Conservation (phyloP, 1,140 invertebrate genomes). For the Drosophila suzukii region DNA sequence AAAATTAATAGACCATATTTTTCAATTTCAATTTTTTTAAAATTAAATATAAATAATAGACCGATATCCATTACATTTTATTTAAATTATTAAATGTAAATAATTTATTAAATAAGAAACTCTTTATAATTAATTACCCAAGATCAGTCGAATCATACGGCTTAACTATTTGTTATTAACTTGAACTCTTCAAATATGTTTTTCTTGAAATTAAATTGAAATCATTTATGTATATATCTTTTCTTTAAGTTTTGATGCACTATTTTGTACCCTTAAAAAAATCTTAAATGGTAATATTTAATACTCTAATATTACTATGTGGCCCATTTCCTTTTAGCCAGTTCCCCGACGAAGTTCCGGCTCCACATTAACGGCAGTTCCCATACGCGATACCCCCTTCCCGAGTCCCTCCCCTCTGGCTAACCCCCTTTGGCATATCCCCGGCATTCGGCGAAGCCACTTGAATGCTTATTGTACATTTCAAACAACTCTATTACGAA, state of each 20-base stretch:
- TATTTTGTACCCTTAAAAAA: neutral
- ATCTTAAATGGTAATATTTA: neutral
- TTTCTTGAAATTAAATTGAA: neutral
- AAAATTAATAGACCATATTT: no score
- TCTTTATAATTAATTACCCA: no score
- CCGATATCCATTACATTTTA: no score
- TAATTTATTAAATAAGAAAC: no score
- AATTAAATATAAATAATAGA: no score
- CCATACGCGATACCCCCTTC: slow-evolving; percentile 9
- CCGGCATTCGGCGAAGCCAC: slow-evolving; percentile 67
- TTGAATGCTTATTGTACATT: slow-evolving; percentile 82
- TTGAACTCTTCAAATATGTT: no score
- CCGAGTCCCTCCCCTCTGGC: neutral
- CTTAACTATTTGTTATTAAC: no score
- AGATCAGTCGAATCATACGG: no score
- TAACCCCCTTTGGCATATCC: slow-evolving; percentile 18
- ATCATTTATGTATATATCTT: neutral
- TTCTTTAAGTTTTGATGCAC: no score
- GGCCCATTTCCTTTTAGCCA: slow-evolving; percentile 21
- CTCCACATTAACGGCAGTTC: slow-evolving; percentile 52
- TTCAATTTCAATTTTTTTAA: no score
- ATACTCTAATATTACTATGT: neutral
- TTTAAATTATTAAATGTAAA: no score
- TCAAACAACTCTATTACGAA: slow-evolving; percentile 83
- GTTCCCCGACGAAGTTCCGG: slow-evolving; percentile 19